These are phyloP conservation scores for Apolygus lucorum DNA, from an alignment of 1,140 invertebrate genomes.

Conservation along the genomic window DNA sequence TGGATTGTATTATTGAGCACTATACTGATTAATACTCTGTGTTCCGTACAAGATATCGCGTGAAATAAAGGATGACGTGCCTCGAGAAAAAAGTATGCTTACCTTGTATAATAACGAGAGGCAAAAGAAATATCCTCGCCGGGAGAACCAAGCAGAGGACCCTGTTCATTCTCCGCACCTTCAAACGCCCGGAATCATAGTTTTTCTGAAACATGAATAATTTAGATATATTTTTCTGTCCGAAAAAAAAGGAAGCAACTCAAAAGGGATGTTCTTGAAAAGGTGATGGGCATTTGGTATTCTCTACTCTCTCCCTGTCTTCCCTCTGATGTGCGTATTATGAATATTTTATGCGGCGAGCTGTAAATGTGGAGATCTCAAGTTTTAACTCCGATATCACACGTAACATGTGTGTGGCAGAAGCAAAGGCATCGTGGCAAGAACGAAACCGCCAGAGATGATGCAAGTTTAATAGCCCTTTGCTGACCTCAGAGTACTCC, in stretches of 20 bases:
- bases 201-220: constrained; percentile 4
- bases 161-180: constrained; percentile 19
- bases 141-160: constrained; percentile 22
- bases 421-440: too few species aligned
- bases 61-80: too few species aligned
- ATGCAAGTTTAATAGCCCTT: too few species aligned
- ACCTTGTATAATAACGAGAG: constrained; percentile 21
- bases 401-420: too few species aligned
- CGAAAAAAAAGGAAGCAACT: neutral
- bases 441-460: too few species aligned
- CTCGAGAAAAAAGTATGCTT: too few species aligned
- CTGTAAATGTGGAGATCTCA: constrained; percentile 5
- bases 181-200: constrained; percentile 14
- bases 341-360: neutral
- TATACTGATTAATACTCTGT: too few species aligned
- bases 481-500: too few species aligned
- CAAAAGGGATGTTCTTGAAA: neutral
- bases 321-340: neutral
- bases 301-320: constrained; percentile 3
- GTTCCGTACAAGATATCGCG: too few species aligned
- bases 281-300: constrained; percentile 7
- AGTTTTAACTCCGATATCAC: neutral
- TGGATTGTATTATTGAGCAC: too few species aligned
- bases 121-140: constrained; percentile 21
- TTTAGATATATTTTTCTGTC: constrained; percentile 1